Percentiles rank a stretch among this genome's conserved stretches.
Evolutionary conservation across 2,797 vertebrate genomes (phyloP).

Genomic region (Champsocephalus gunnari): DNA sequence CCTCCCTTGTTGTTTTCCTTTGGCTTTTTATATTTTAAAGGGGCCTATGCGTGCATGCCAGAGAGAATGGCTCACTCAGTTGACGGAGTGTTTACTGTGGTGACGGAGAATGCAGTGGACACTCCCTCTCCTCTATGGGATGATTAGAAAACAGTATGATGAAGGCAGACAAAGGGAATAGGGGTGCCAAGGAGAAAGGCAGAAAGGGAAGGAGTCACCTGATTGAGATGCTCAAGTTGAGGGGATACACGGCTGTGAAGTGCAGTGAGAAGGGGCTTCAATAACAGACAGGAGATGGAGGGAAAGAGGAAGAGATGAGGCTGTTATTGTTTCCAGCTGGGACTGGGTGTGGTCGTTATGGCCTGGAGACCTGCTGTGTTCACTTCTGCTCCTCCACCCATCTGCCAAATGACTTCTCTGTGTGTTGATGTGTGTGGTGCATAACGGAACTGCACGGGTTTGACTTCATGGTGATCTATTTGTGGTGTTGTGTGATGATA

Average conservation of each 20-base stretch:
- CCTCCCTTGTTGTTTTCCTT: slow-evolving; percentile 47
- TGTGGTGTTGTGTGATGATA: slow-evolving; percentile 10
- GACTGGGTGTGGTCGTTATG: slow-evolving; percentile 78
- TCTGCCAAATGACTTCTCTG: slow-evolving; percentile 71
- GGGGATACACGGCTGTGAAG: slow-evolving; percentile 11
- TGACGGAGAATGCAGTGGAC: slow-evolving; percentile 67
- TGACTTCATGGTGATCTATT: slow-evolving; percentile 30
- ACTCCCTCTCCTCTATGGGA: slow-evolving; percentile 62
- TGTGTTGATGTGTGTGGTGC: slow-evolving; percentile 53
- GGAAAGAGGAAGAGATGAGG: slow-evolving; percentile 57
- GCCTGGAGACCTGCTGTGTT: slow-evolving; percentile 75
- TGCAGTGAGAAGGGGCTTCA: slow-evolving; percentile 25
- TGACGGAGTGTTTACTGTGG: slow-evolving; percentile 78
- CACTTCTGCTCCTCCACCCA: slow-evolving; percentile 56
- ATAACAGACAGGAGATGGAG: slow-evolving; percentile 41
- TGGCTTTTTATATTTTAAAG: slow-evolving; percentile 52
- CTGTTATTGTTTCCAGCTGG: slow-evolving; percentile 84
- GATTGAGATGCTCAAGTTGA: slow-evolving; percentile 1
- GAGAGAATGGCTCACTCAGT: slow-evolving; percentile 75
- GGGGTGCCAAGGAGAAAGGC: background rate
- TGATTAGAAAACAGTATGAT: slow-evolving; percentile 41
- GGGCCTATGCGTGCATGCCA: slow-evolving; percentile 71
- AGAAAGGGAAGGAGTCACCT: background rate
- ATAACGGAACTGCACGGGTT: slow-evolving; percentile 39
- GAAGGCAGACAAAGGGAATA: slow-evolving; percentile 35